These are phyloP conservation scores for Whitmania pigra DNA, from an alignment of 1,140 invertebrate species.

Conservation along the genomic window DNA sequence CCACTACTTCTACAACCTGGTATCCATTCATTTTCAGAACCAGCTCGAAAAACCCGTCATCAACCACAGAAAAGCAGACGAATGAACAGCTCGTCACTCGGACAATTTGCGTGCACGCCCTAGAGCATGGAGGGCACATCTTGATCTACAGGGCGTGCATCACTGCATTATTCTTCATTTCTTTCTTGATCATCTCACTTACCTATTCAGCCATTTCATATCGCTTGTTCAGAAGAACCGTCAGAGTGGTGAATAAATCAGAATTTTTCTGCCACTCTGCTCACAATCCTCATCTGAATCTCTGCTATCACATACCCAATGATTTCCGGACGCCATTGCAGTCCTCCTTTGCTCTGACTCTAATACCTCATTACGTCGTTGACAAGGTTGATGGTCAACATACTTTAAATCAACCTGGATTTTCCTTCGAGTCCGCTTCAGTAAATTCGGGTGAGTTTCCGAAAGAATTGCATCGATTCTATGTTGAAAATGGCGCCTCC, in stretches of 20 bases:
- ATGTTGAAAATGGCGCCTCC: not conserved
- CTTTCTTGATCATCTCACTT: not conserved
- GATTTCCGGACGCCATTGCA: not conserved
- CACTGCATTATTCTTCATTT: not conserved
- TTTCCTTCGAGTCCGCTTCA: too few species aligned
- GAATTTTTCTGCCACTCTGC: not conserved
- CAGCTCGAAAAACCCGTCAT: not conserved
- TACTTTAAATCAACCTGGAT: too few species aligned
- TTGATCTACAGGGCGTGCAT: not conserved
- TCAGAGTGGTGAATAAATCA: too few species aligned
- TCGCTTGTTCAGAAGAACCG: not conserved
- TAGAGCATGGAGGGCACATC: not conserved
- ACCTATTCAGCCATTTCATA: not conserved
- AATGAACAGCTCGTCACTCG: too few species aligned
- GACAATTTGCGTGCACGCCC: not conserved
- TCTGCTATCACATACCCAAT: not conserved
- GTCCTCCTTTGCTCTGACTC: not conserved
- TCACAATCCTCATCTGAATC: not conserved
- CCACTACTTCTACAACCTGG: not conserved
- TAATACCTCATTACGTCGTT: not conserved
- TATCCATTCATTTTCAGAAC: not conserved
- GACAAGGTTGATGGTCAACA: too few species aligned
- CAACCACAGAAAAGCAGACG: not conserved
- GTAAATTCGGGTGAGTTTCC: not conserved
- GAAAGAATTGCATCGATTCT: not conserved